phyloP scores from a whole-genome alignment of 1,140 invertebrate genomes.

The Sarcophaga bullata region DNA sequence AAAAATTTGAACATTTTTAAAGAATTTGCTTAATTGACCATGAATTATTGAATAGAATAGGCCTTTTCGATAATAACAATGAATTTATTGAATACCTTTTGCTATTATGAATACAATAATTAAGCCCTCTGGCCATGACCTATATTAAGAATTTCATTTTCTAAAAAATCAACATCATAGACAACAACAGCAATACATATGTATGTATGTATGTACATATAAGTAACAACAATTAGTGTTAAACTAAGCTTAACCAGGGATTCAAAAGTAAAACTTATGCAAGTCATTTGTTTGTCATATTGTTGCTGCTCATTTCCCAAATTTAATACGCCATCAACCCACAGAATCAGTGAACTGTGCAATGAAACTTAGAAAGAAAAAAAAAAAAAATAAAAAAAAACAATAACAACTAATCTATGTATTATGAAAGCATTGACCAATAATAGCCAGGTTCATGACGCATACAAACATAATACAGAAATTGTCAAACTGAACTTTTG shows the following conservation, averaged over 20 bases:
- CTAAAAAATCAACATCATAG: no score
- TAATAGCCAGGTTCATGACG: conserved; percentile 1
- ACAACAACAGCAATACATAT: no score
- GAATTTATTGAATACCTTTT: no score
- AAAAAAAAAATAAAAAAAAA: neutral
- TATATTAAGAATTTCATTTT: conserved; percentile 9
- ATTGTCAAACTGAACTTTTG: neutral
- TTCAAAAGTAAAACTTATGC: no score
- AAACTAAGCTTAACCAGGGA: neutral
- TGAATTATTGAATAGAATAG: no score
- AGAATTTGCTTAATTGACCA: no score
- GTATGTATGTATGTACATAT: no score
- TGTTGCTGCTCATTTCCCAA: neutral
- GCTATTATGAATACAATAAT: no score
- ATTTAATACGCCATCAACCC: neutral
- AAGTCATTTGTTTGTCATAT: no score
- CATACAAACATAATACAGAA: neutral
- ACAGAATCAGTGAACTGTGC: neutral
- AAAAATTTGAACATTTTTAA: no score
- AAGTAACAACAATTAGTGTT: conserved; percentile 3
- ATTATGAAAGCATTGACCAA: neutral
- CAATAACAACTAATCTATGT: neutral
- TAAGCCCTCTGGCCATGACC: neutral
- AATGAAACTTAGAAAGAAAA: neutral
- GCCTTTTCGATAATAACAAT: no score